A percentile compares a stretch with the other conserved stretches of the same genome.
phyloP scores from a whole-genome alignment of 2,888 invertebrate genomes.

The Meghimatium bilineatum region DNA sequence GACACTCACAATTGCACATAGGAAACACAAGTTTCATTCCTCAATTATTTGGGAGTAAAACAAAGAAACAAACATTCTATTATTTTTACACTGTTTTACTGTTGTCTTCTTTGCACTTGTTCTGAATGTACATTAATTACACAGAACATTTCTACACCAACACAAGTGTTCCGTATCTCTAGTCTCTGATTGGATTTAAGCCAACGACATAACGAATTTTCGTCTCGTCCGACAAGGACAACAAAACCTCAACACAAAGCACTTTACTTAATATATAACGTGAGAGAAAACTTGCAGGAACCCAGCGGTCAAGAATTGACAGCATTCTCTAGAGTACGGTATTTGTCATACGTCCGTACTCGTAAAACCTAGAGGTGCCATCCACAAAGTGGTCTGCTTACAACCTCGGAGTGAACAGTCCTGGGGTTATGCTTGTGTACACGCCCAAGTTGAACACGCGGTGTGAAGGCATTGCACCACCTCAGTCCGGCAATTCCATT shows the following conservation, averaged over 20 bases:
- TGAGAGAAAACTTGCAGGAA: neutral
- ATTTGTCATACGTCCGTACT: slow-evolving; percentile 16
- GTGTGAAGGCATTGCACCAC: slow-evolving; percentile 16
- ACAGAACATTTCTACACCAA: no score
- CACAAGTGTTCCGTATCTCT: no score
- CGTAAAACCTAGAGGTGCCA: neutral
- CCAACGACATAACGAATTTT: no score
- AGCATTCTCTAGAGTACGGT: neutral
- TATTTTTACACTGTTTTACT: no score
- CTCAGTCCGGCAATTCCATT: slow-evolving; percentile 11
- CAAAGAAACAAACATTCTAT: no score
- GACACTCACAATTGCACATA: no score
- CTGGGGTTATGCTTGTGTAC: neutral
- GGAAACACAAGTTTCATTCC: no score
- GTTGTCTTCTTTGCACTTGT: no score
- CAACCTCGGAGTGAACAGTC: neutral
- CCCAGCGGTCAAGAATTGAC: neutral
- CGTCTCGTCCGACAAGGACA: neutral
- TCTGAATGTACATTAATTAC: no score
- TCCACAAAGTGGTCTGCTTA: neutral
- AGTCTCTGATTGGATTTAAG: no score
- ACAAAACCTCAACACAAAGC: neutral
- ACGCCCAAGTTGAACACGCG: neutral
- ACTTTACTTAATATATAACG: slow-evolving; percentile 2
- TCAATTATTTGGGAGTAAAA: no score